A percentile compares a stretch with the other conserved stretches of the same genome.
Evolutionary conservation across 2,797 vertebrate species (phyloP).

Genomic region (Ibycter americanus): DNA sequence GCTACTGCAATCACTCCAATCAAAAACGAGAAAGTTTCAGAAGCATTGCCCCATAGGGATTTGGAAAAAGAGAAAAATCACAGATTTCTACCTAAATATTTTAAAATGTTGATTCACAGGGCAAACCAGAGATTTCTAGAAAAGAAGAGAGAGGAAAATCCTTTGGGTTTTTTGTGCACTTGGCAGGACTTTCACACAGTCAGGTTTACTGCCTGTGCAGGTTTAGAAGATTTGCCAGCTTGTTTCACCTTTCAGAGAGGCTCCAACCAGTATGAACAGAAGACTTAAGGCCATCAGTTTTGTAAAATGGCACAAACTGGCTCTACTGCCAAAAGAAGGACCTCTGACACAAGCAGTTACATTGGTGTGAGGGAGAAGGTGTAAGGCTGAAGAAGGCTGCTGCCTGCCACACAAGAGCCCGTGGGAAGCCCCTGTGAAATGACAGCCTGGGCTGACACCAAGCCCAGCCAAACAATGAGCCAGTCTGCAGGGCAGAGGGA

Average conservation of each 20-base stretch:
- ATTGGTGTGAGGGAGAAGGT: neutral
- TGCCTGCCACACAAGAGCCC: neutral
- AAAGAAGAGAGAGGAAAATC: neutral
- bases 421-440: accelerated
- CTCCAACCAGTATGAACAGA: neutral
- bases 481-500: neutral
- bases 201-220: neutral
- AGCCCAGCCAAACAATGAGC: neutral
- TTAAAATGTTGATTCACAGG: neutral
- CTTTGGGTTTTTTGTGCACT: neutral
- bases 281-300: neutral
- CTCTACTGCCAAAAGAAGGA: accelerated
- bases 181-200: neutral
- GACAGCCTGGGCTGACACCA: neutral
- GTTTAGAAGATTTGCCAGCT: neutral
- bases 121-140: neutral
- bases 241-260: neutral
- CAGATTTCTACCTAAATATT: neutral
- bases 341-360: neutral
- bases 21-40: neutral
- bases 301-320: neutral
- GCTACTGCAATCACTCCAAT: neutral
- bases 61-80: neutral
- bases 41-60: neutral
- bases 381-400: neutral